Conservation (phyloP, 2,797 vertebrate species). For the Ctenopoma multispine region DNA sequence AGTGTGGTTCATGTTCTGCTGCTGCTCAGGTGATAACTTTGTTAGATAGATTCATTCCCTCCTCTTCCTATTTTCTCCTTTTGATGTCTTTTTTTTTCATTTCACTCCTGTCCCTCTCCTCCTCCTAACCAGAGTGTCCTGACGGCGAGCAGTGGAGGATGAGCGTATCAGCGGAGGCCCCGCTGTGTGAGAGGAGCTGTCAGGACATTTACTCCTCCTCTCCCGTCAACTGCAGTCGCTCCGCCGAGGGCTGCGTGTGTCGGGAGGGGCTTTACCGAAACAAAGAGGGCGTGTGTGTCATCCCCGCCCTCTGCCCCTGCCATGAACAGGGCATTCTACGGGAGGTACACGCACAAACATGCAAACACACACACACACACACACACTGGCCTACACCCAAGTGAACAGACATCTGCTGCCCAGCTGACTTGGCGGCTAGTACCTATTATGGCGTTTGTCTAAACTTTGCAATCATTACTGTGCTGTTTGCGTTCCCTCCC, state of each 20-base stretch:
- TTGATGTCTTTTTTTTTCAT: neutral
- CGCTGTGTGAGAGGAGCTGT: conserved; percentile 86
- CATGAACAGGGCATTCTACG: conserved; percentile 66
- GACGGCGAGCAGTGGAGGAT: conserved; percentile 86
- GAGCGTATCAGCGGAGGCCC: conserved; percentile 14
- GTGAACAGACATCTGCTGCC: conserved; percentile 40
- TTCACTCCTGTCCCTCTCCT: neutral
- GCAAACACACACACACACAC: conserved; percentile 11
- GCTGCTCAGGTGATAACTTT: neutral
- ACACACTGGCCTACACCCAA: neutral
- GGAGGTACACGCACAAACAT: conserved; percentile 66
- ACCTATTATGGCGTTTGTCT: conserved; percentile 29
- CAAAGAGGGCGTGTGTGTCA: conserved; percentile 81
- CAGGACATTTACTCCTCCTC: conserved; percentile 75
- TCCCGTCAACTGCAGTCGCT: conserved; percentile 77
- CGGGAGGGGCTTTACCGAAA: conserved; percentile 84
- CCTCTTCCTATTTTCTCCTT: neutral
- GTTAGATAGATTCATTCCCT: too few relatives aligned
- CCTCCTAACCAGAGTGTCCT: conserved; percentile 82
- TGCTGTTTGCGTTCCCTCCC: conserved; percentile 40
- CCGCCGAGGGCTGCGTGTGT: conserved; percentile 84
- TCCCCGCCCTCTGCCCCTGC: conserved; percentile 87
- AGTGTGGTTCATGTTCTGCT: too few relatives aligned
- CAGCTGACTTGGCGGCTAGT: conserved; percentile 32
- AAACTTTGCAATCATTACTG: conserved; percentile 11